Evolutionary conservation across 2,888 invertebrate genomes (phyloP).

Genomic region (Spicauda simplicius): DNA sequence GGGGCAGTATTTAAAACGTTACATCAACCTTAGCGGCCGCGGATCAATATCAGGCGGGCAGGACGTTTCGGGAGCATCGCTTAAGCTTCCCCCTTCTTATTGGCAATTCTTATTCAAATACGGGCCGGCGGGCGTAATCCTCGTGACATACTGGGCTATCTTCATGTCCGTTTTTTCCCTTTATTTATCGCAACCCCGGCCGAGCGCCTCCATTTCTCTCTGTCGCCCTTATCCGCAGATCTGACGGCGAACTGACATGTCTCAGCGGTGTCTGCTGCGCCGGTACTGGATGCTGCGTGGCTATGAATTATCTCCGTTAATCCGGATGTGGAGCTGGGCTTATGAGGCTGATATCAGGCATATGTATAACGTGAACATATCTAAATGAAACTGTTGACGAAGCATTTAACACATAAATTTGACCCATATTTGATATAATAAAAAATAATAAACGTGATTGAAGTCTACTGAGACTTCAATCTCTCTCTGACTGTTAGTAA

Average conservation of each 20-base stretch:
- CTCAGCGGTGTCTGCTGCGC: conserved; percentile 64
- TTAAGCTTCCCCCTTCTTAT: conserved; percentile 66
- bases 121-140: conserved; percentile 70
- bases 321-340: conserved; percentile 27
- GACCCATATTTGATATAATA: too few relatives aligned
- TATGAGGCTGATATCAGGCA: neutral
- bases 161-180: conserved; percentile 56
- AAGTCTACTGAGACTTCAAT: too few relatives aligned
- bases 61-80: conserved; percentile 63
- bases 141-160: conserved; percentile 76
- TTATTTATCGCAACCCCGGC: conserved; percentile 71
- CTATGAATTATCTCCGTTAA: conserved; percentile 52
- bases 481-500: too few relatives aligned
- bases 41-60: conserved; percentile 68
- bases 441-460: too few relatives aligned
- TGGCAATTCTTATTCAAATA: conserved; percentile 83
- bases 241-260: conserved; percentile 76
- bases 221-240: conserved; percentile 78
- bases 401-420: too few relatives aligned
- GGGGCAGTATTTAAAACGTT: conserved; percentile 16
- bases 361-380: neutral
- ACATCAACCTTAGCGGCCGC: conserved; percentile 47
- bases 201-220: conserved; percentile 76
- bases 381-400: too few relatives aligned
- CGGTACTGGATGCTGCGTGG: conserved; percentile 53